Percentiles rank a stretch among this genome's conserved stretches.
Evolutionary conservation across 2,797 vertebrate genomes (phyloP).

Genomic region (Karalla daura): DNA sequence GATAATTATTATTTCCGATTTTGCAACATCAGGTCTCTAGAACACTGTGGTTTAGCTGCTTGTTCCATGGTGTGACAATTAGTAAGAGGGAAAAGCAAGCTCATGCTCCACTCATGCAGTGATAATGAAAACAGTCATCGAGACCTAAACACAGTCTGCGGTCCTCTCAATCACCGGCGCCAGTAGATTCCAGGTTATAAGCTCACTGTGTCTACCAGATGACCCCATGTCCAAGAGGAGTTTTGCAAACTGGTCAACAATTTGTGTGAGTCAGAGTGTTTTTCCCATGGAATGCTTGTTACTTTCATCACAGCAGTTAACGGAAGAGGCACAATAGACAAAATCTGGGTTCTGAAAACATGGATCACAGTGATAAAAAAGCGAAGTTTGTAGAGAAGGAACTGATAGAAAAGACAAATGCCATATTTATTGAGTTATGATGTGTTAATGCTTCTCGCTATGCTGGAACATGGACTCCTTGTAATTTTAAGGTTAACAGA

Average conservation of each 20-base stretch:
- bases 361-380: slow-evolving; percentile 19
- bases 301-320: slow-evolving; percentile 38
- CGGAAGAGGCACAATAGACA: slow-evolving; percentile 18
- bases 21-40: slow-evolving; percentile 13
- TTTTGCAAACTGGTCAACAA: slow-evolving; percentile 25
- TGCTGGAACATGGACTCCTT: slow-evolving; percentile 3
- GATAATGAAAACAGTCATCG: slow-evolving; percentile 54
- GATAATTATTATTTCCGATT: slow-evolving; percentile 29
- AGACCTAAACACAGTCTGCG: slow-evolving; percentile 51
- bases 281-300: slow-evolving; percentile 25
- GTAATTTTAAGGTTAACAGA: slow-evolving; percentile 26
- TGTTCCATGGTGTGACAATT: slow-evolving; percentile 36
- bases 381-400: slow-evolving; percentile 7
- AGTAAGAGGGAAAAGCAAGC: slow-evolving; percentile 33
- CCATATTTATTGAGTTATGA: neutral
- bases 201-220: slow-evolving; percentile 47
- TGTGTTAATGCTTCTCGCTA: neutral
- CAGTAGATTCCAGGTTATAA: slow-evolving; percentile 32
- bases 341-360: neutral
- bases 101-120: slow-evolving; percentile 7
- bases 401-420: slow-evolving; percentile 12
- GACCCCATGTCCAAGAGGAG: slow-evolving; percentile 24
- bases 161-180: slow-evolving; percentile 37
- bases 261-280: slow-evolving; percentile 53
- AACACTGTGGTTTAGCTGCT: slow-evolving; percentile 20